Base-by-base conservation (phyloP, 2,797 vertebrate genomes). In the Babyrousa celebensis region DNA sequence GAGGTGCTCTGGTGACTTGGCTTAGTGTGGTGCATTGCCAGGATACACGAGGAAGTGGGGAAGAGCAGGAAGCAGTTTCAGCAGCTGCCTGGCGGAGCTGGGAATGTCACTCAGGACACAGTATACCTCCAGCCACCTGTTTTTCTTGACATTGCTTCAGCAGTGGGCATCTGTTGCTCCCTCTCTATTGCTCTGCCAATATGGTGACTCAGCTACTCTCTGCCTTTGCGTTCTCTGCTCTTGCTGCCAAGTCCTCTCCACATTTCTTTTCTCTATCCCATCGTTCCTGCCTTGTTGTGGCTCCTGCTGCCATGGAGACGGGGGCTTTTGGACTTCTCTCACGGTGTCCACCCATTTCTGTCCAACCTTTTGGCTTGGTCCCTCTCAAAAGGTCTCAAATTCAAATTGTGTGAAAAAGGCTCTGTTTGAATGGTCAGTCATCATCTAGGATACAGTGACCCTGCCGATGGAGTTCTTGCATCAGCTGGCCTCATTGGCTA, bases 101-200 rank as follows among this genome's bases (percentile, higher is more conserved):
- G 85, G 91, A 89, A 84, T 89, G 94, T 85, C 91, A 18, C 54
- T 80, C 25, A 36, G 94, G 93, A 96, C 92, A 95, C 0, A 65
- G 85, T 14, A 79, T 25, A 84, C 89, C 93, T 94, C 91, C 89
- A 91, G 84, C 96, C 97, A 97, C 97, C 97, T 96, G 97, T 93
- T 91, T 67, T 32, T 82, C 91, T 62, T 63, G 95, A 97, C 95
- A 23, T 2, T 5, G 77, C 72, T 80, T 95, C 82, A 36, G 85
- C 85, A 63, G 77, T 12, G 20, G 80, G 82, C 94, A 84, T 77
- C 91, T 87, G 94, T 12, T 48, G 71, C 88, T 54, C 32, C 82
- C n/a, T 40, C 79, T 32, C 85, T 0, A 62, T 48, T 16, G 84
- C 78, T 86, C 93, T 17, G 63, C 79, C 67, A n/a, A 70, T 3